These are phyloP conservation scores for Pogoniulus pusillus DNA, from an alignment of 2,797 vertebrate species.

Conservation along the genomic window DNA sequence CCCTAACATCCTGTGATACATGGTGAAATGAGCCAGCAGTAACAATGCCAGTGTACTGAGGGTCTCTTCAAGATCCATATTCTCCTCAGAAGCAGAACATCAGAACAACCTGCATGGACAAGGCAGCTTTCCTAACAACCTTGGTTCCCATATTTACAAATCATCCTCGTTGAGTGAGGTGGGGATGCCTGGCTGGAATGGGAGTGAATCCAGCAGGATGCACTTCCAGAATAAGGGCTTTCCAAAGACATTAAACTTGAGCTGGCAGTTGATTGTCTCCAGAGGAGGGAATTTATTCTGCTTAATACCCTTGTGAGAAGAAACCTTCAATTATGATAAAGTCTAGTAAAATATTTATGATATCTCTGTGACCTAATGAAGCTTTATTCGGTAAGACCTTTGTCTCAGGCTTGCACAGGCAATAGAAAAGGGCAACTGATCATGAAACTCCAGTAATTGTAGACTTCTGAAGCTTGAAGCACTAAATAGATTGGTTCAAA, in stretches of 20 bases:
- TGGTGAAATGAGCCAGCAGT: not conserved
- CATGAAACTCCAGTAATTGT: not conserved
- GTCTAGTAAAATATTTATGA: constrained; percentile 64
- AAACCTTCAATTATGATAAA: constrained; percentile 59
- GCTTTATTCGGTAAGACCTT: constrained; percentile 43
- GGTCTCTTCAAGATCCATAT: not conserved
- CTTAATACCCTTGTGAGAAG: constrained; percentile 26
- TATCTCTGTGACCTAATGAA: constrained; percentile 53
- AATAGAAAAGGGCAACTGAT: not conserved
- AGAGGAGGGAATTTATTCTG: constrained; percentile 59
- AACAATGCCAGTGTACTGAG: not conserved
- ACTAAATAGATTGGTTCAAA: not conserved
- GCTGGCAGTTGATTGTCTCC: constrained; percentile 28
- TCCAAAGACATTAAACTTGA: constrained; percentile 23
- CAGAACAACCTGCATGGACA: not conserved
- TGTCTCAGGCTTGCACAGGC: not conserved
- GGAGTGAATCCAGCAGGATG: not conserved
- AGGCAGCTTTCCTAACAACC: not conserved
- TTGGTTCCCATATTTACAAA: not conserved
- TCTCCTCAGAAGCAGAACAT: not conserved
- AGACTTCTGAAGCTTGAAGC: constrained; percentile 18
- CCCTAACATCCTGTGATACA: no score
- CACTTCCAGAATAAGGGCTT: not conserved
- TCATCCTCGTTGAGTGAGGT: not conserved
- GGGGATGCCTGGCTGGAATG: not conserved